Base-by-base conservation (phyloP, 2,797 vertebrate genomes). In the Gobionotothen gibberifrons region DNA sequence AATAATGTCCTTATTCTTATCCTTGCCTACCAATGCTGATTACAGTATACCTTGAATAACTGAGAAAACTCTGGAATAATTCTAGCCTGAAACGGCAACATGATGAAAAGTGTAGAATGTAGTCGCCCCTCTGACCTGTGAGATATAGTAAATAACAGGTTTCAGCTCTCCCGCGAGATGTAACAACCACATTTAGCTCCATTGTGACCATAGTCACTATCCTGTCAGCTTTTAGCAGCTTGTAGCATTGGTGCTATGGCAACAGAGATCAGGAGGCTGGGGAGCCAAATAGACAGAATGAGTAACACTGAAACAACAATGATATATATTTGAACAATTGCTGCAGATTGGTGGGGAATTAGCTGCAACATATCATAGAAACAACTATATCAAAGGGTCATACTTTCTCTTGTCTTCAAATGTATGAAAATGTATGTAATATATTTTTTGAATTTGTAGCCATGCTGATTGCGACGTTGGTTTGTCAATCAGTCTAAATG, bases 241-340 rank as follows among this genome's bases (percentile, higher is more conserved):
- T 69, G 32, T 64, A 43, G 54, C 46, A 26, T 42, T 22, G 66
- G 36, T 69, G 65, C 81, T 46, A 79, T 79, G 61, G 79, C 64
- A 82, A 77, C 77, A 61, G 71, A 76, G 21, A 49, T 62, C 42
- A 62, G 19, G n/a, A 76, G 26, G 32, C 57, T 56, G 22, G 5
- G 2, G 0, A 65, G 49, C 7, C 0, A 57, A 55, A 59, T 53
- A 39, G 66, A 54, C 17, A 54, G 22, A 17, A 52, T 56, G 46
- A 14, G 49, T n/a, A 9, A 22, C 17, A 48, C 10, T 15, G 9
- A 61, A 59, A 43, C 5, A 46, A 26, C 3, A 3, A 12, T 32
- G 22, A 26, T 26, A 26, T 26, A 26, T 26, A 26, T 26, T 26
- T 26, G 26, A 26, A 26, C 26, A 26, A 26, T 26, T 26, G 4